A percentile compares a stretch with the other conserved stretches of the same genome.
phyloP scores from a whole-genome alignment of 2,797 vertebrate species.

The Saguinus oedipus region DNA sequence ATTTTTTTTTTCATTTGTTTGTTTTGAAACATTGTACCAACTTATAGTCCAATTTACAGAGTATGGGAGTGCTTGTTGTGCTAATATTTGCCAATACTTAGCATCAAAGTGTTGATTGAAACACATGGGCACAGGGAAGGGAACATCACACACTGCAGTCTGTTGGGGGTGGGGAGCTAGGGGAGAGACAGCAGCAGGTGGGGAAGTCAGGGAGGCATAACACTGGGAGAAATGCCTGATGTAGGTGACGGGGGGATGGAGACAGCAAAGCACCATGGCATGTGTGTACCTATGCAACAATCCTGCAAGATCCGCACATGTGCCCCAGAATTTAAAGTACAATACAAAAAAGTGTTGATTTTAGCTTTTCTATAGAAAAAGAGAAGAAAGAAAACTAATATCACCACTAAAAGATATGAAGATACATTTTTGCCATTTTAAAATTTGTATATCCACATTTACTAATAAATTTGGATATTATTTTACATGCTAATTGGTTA shows the following conservation, averaged over 20 bases:
- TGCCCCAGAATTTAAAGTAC: too few relatives aligned
- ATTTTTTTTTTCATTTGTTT: neutral
- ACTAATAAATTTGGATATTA: neutral
- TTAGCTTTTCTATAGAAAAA: neutral
- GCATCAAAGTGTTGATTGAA: neutral
- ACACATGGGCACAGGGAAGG: too few relatives aligned
- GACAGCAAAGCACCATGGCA: too few relatives aligned
- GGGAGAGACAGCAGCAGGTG: too few relatives aligned
- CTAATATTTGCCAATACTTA: neutral
- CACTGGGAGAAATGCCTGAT: too few relatives aligned
- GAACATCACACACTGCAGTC: too few relatives aligned
- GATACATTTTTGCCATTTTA: neutral
- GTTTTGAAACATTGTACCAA: neutral
- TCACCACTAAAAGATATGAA: neutral
- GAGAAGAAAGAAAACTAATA: too few relatives aligned
- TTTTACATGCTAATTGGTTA: neutral
- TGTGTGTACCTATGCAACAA: too few relatives aligned
- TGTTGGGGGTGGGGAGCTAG: too few relatives aligned
- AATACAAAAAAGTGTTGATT: neutral
- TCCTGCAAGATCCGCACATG: too few relatives aligned
- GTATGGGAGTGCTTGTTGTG: neutral
- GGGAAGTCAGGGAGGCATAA: too few relatives aligned
- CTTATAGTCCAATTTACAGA: neutral
- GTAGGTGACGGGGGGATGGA: too few relatives aligned
- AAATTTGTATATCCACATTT: neutral